Evolutionary conservation across 2,888 invertebrate genomes (phyloP), one percentile per base, ranked within the genome.

Genomic region (Apantesis nais): DNA sequence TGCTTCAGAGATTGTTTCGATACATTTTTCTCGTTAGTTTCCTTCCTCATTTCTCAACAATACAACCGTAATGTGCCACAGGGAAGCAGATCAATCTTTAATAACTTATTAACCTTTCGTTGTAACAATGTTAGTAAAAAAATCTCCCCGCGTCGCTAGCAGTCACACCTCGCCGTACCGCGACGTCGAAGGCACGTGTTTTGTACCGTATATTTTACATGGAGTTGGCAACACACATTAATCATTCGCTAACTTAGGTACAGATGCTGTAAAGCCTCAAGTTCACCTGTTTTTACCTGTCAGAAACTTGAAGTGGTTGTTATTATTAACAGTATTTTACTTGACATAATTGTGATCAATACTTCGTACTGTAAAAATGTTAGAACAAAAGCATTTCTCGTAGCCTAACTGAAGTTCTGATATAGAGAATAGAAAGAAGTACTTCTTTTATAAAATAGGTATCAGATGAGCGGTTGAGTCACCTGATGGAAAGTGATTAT

Each of bases 171-270:
- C 14, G 66, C 66, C 70, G 63, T 63, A 70, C 8, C 64, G 31
- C 48, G 41, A 37, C 39, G 67, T 78, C 72, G 76, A 67, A 74
- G 77, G 67, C 85, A 84, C 82, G 83, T 81, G 79, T 82, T 79
- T 78, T 78, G 77, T 81, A 74, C 74, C 75, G 74, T 82, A 80
- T 82, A 84, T 83, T 85, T 83, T 82, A 85, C 81, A 81, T 81
- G 68, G 84, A 88, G 83, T 88, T 85, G 77, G 79, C 63, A 87
- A 85, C 85, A 83, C 74, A 71, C 88, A 86, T 88, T 86, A 88
- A 89, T 90, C 89, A 90, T 85, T 70, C 67, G 41, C 68, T 64
- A 83, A 87, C 82, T 88, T 88, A 72, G 74, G 69, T 83, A 80
- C 87, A 88, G 81, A 87, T 87, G 78, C 82, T 78, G 83, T 72